Conservation (phyloP, 2,888 invertebrate genomes). For the Tetragnatha montana region DNA sequence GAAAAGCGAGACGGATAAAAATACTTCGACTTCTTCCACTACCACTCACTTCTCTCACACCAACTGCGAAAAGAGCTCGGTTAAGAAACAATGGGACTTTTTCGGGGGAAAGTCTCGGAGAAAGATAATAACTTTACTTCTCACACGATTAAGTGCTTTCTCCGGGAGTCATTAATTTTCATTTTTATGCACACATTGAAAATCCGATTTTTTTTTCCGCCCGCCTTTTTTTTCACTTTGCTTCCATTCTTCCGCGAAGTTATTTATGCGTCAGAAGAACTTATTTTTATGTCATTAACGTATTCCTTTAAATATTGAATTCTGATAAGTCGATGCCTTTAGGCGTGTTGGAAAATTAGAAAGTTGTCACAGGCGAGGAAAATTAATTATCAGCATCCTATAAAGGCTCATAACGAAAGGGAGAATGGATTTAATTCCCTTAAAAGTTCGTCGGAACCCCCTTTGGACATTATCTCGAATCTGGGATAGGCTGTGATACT, state of each 20-base stretch:
- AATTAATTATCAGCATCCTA: constrained; percentile 62
- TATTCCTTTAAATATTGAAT: constrained; percentile 71
- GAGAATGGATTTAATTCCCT: constrained; percentile 48
- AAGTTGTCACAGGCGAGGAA: constrained; percentile 58
- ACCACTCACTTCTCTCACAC: constrained; percentile 4
- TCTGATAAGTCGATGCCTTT: constrained; percentile 69
- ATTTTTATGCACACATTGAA: constrained; percentile 70
- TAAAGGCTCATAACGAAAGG: constrained; percentile 39
- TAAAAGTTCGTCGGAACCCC: constrained; percentile 2
- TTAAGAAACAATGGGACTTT: constrained; percentile 52
- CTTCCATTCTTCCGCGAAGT: constrained; percentile 6
- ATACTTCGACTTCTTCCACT: constrained; percentile 45
- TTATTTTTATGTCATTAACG: constrained; percentile 70
- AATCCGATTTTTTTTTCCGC: constrained; percentile 55
- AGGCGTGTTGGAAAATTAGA: constrained; percentile 70
- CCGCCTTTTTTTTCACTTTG: constrained; percentile 2
- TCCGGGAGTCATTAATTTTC: constrained; percentile 69
- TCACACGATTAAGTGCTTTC: constrained; percentile 70
- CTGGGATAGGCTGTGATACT: not conserved
- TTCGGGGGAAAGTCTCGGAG: constrained; percentile 57
- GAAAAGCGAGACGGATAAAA: constrained; percentile 33
- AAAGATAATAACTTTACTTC: constrained; percentile 70
- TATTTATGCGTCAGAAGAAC: constrained; percentile 55
- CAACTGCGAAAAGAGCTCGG: not conserved
- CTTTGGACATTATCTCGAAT: not conserved